Conservation (phyloP, 2,797 vertebrate species). For the Borostomias antarcticus region DNA sequence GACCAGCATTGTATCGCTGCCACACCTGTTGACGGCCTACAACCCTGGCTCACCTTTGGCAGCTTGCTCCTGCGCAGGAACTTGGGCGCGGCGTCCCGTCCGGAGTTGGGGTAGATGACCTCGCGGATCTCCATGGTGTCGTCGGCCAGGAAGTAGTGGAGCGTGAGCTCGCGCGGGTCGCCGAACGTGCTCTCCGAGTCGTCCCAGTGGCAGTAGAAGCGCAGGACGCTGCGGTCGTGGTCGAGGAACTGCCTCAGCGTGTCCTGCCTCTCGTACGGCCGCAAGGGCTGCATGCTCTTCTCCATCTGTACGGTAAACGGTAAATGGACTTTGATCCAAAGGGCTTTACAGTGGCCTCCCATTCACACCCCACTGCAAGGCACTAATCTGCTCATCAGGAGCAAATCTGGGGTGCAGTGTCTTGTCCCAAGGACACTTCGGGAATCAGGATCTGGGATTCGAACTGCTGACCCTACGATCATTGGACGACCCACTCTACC, state of each 20-base stretch:
- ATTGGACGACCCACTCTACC: too few species aligned
- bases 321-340: background rate
- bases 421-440: too few species aligned
- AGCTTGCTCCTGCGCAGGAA: constrained; percentile 86
- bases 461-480: too few species aligned
- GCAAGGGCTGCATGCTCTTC: constrained; percentile 75
- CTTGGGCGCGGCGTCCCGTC: constrained; percentile 70
- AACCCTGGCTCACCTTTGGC: constrained; percentile 82
- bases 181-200: constrained; percentile 72
- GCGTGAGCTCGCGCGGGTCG: constrained; percentile 76
- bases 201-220: constrained; percentile 89
- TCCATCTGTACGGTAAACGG: constrained; percentile 67
- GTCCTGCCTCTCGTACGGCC: constrained; percentile 82
- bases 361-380: too few species aligned
- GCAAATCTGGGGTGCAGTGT: too few species aligned
- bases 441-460: too few species aligned
- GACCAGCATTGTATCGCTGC: too few species aligned
- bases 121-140: constrained; percentile 89
- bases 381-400: too few species aligned
- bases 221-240: constrained; percentile 82
- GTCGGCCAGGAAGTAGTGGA: constrained; percentile 88
- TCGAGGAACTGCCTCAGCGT: constrained; percentile 86
- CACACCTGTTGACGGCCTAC: background rate
- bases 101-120: constrained; percentile 76
- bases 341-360: too few species aligned